A percentile compares a stretch with the other conserved stretches of the same genome.
These are phyloP conservation scores for Octomys mimax DNA, from an alignment of 2,797 vertebrate genomes.

Conservation along the genomic window DNA sequence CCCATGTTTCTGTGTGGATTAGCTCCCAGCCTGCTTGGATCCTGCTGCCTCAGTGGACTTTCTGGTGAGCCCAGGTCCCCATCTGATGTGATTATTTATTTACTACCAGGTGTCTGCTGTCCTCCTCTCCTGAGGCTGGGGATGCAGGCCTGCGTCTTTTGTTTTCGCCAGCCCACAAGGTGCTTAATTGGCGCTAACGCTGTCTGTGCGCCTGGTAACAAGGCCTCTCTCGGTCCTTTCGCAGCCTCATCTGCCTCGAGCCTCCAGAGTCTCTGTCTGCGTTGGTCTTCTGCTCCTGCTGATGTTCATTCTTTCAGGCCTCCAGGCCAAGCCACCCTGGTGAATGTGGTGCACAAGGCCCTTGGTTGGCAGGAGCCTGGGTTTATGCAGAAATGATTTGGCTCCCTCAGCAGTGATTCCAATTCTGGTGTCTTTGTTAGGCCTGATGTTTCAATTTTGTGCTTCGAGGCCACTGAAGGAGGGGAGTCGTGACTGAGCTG, in stretches of 20 bases:
- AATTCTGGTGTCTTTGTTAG: neutral
- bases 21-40: neutral
- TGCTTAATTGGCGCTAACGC: neutral
- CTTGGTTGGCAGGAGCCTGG: neutral
- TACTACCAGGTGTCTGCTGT: neutral
- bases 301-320: neutral
- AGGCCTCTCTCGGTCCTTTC: neutral
- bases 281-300: neutral
- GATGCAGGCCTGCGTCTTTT: neutral
- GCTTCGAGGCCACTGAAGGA: neutral
- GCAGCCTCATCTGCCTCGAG: neutral
- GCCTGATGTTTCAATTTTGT: conserved; percentile 17
- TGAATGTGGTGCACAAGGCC: neutral
- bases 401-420: neutral
- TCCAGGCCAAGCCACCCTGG: neutral
- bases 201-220: neutral
- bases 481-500: neutral
- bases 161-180: neutral
- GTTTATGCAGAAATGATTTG: neutral
- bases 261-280: neutral
- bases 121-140: neutral
- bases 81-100: neutral
- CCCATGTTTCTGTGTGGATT: rapidly evolving
- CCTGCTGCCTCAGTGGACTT: neutral
- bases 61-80: neutral